These are phyloP conservation scores for Heterodera filipjevi DNA, from an alignment of 2,888 invertebrate species.

Conservation along the genomic window DNA sequence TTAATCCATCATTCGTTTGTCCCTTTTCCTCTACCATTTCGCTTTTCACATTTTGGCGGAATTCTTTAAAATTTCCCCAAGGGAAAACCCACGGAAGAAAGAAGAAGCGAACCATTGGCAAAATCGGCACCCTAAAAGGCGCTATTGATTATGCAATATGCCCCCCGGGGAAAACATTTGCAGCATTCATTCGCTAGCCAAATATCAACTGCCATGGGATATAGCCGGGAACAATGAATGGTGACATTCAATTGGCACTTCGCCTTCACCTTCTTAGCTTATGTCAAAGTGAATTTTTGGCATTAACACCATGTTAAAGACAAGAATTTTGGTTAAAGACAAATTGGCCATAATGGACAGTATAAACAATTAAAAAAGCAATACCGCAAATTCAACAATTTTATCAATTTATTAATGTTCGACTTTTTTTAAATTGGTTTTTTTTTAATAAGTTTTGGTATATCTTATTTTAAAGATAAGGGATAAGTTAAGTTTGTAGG, in stretches of 20 bases:
- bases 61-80: not conserved
- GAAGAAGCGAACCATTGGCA: not conserved
- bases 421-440: no score
- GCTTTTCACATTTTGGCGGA: not conserved
- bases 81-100: not conserved
- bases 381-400: no score
- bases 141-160: conserved; percentile 17
- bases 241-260: not conserved
- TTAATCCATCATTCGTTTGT: conserved; percentile 9
- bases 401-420: no score
- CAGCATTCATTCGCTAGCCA: not conserved
- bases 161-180: not conserved
- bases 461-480: no score
- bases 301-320: no score
- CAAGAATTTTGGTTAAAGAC: not conserved
- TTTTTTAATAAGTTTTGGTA: no score
- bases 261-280: not conserved
- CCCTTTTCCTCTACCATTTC: not conserved
- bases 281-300: not conserved
- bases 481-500: no score
- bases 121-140: conserved; percentile 17
- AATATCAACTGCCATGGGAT: not conserved
- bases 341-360: no score
- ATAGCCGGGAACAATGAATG: not conserved
- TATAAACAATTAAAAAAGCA: no score